Percentiles rank a stretch among this genome's conserved stretches.
Evolutionary conservation across 2,888 invertebrate species (phyloP).

Genomic region (Epiblema foenella): DNA sequence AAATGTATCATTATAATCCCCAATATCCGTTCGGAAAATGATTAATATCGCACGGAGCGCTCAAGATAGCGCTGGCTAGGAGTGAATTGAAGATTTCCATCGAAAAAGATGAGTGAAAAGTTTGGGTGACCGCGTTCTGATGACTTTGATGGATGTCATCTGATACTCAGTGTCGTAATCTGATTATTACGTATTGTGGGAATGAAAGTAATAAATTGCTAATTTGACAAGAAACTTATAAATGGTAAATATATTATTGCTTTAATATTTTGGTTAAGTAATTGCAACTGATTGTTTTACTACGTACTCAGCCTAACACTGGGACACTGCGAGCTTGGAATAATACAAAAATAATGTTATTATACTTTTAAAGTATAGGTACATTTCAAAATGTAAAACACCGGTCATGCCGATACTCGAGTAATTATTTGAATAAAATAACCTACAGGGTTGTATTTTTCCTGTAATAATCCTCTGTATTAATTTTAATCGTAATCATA

Average conservation of each 20-base stretch:
- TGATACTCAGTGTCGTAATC: constrained; percentile 3
- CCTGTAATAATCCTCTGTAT: too few species aligned
- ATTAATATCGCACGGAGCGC: constrained; percentile 26
- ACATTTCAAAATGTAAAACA: too few species aligned
- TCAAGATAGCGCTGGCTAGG: neutral
- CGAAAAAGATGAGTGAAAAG: constrained; percentile 13
- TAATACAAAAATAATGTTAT: too few species aligned
- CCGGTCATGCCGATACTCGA: too few species aligned
- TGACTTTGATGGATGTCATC: constrained; percentile 33
- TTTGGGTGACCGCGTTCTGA: constrained; percentile 17
- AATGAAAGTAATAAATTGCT: neutral
- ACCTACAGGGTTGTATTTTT: too few species aligned
- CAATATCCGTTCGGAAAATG: constrained; percentile 32
- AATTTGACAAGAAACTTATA: neutral
- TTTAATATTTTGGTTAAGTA: too few species aligned
- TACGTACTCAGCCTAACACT: too few species aligned
- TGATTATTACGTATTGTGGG: neutral
- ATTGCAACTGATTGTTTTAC: too few species aligned
- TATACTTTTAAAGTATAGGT: too few species aligned
- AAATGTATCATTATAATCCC: neutral
- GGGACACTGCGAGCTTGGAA: too few species aligned
- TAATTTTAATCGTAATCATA: too few species aligned
- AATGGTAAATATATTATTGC: neutral
- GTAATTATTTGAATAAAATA: too few species aligned
- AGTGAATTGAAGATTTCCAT: neutral